Conservation (phyloP, 2,888 invertebrate species). For the Trypoxylon attenuatum region DNA sequence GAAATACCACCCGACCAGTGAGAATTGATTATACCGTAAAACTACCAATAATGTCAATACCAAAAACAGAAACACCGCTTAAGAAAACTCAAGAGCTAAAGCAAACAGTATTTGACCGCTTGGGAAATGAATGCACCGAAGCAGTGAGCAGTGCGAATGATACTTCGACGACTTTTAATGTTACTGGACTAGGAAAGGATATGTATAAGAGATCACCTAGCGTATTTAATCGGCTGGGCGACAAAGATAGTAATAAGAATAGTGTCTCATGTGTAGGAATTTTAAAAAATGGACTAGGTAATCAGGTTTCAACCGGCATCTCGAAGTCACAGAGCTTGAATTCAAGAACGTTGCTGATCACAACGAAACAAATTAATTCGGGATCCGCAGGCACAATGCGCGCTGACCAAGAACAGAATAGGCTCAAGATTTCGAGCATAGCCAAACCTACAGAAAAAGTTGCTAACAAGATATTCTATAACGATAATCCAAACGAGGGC, state of each 20-base stretch:
- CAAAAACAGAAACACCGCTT: slow-evolving; percentile 72
- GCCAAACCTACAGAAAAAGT: slow-evolving; percentile 58
- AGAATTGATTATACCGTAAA: slow-evolving; percentile 76
- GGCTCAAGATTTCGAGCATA: slow-evolving; percentile 55
- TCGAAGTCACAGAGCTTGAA: slow-evolving; percentile 59
- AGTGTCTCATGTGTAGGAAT: slow-evolving; percentile 51
- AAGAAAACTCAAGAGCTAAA: slow-evolving; percentile 69
- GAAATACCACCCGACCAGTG: no score
- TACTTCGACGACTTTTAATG: slow-evolving; percentile 65
- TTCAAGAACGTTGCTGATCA: slow-evolving; percentile 41
- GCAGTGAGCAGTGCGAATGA: slow-evolving; percentile 71
- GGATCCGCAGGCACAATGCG: slow-evolving; percentile 68
- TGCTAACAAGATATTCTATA: slow-evolving; percentile 53
- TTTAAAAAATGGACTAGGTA: slow-evolving; percentile 63
- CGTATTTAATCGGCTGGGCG: slow-evolving; percentile 72
- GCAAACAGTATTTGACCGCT: slow-evolving; percentile 76
- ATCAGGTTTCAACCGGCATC: slow-evolving; percentile 57
- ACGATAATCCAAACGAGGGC: slow-evolving; percentile 26
- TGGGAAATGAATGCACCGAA: slow-evolving; percentile 75
- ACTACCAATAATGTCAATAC: no score
- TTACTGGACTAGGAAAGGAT: slow-evolving; percentile 70
- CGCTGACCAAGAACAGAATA: slow-evolving; percentile 69
- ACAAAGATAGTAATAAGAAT: slow-evolving; percentile 64
- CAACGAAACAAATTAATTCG: slow-evolving; percentile 42
- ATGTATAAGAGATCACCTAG: slow-evolving; percentile 63